These are phyloP conservation scores for Helicoverpa assulta DNA, from an alignment of 2,888 invertebrate genomes.

Conservation along the genomic window DNA sequence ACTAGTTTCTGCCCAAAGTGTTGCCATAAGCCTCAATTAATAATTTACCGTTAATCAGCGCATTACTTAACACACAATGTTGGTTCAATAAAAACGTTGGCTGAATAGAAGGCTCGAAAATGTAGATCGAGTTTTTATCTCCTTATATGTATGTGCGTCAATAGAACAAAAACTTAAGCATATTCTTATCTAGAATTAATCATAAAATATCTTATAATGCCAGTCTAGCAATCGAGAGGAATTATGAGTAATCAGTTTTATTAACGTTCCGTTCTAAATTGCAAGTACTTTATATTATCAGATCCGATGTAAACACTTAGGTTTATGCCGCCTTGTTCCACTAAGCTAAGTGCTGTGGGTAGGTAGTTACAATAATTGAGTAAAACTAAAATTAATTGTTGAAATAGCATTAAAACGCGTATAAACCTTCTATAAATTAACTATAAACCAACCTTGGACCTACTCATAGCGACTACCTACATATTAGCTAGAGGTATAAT, in stretches of 20 bases:
- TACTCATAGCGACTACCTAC: no score
- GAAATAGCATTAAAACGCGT: background rate
- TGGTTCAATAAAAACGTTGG: background rate
- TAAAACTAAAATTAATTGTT: background rate
- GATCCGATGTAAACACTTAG: slow-evolving; percentile 34
- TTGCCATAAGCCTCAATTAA: no score
- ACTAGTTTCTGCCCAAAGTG: no score
- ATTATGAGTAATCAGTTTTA: slow-evolving; percentile 36
- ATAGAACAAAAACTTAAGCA: background rate
- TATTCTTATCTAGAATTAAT: background rate
- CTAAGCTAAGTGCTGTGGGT: slow-evolving; percentile 15
- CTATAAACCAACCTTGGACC: no score
- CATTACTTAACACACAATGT: background rate
- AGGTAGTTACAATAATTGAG: background rate
- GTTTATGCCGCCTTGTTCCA: slow-evolving; percentile 11
- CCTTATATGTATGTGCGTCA: background rate
- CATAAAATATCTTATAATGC: background rate
- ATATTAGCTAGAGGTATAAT: no score
- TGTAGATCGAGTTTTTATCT: slow-evolving; percentile 2
- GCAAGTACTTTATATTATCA: slow-evolving; percentile 13
- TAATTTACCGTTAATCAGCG: no score
- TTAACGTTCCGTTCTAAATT: slow-evolving; percentile 27
- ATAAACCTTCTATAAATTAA: background rate
- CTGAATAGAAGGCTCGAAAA: background rate
- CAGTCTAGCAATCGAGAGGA: slow-evolving; percentile 11